Conservation (phyloP, 2,797 vertebrate genomes). For the Myoxocephalus aenaeus region DNA sequence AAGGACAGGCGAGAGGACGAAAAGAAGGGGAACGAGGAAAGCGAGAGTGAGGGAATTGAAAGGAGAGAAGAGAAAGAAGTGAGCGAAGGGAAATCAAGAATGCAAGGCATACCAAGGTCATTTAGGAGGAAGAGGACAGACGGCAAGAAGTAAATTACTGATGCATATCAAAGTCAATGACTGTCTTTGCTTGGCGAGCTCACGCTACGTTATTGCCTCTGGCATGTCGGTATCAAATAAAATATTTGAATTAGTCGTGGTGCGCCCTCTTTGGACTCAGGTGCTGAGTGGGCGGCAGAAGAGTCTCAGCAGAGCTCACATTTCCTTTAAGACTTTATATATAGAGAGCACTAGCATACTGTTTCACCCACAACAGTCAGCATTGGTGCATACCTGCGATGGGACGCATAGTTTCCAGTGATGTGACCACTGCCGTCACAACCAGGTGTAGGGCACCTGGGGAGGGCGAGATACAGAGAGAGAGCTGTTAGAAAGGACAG, state of each 20-base stretch:
- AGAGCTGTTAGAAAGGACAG: slow-evolving; percentile 4
- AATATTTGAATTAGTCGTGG: slow-evolving; percentile 60
- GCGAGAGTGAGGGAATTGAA: slow-evolving; percentile 47
- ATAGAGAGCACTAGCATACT: slow-evolving; percentile 6
- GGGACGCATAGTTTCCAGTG: slow-evolving; percentile 99
- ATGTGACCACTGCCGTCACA: slow-evolving; percentile 99
- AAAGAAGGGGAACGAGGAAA: slow-evolving; percentile 50
- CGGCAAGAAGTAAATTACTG: slow-evolving; percentile 74
- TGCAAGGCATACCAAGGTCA: slow-evolving; percentile 77
- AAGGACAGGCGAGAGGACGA: slow-evolving; percentile 44
- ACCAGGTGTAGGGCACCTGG: slow-evolving; percentile 92
- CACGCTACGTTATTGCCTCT: slow-evolving; percentile 58
- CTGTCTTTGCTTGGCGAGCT: slow-evolving; percentile 55
- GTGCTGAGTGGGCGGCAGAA: slow-evolving; percentile 25
- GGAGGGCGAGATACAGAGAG: not conserved
- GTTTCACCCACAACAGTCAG: not conserved
- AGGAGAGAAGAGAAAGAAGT: slow-evolving; percentile 60
- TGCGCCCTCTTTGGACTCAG: slow-evolving; percentile 32
- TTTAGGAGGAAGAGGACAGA: slow-evolving; percentile 73
- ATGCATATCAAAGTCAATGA: slow-evolving; percentile 73
- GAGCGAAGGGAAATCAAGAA: slow-evolving; percentile 79
- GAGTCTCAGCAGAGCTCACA: slow-evolving; percentile 34
- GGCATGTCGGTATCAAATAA: slow-evolving; percentile 65
- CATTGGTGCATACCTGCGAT: slow-evolving; percentile 89
- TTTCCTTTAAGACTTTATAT: slow-evolving; percentile 19